Conservation (phyloP, 2,888 invertebrate genomes). For the Neoascia interrupta region DNA sequence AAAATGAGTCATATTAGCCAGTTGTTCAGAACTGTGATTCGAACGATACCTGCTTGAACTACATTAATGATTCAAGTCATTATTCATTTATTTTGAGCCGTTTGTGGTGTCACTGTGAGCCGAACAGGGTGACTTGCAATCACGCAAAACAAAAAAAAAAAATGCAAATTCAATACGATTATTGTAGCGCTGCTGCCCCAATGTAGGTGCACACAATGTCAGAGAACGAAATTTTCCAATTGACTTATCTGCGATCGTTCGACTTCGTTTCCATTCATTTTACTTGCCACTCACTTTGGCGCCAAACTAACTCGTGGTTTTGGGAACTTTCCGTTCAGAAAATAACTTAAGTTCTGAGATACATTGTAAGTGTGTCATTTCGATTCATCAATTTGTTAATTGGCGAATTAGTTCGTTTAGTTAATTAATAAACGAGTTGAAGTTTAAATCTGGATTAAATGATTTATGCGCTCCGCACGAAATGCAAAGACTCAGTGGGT, state of each 20-base stretch:
- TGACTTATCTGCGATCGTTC: constrained; percentile 38
- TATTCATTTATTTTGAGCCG: no score
- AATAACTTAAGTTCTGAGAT: background rate
- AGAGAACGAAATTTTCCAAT: constrained; percentile 14
- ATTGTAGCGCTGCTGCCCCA: constrained; percentile 1
- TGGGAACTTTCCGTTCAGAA: background rate
- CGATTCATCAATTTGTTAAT: constrained; percentile 20
- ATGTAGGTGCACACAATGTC: background rate
- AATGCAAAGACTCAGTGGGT: background rate
- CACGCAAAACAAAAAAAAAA: no score
- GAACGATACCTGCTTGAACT: no score
- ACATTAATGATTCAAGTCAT: no score
- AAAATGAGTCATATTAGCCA: no score
- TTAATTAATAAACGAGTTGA: constrained; percentile 16
- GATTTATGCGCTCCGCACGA: constrained; percentile 3
- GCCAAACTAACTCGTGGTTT: background rate
- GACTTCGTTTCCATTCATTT: background rate
- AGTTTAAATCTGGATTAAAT: background rate
- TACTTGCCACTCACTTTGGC: constrained; percentile 14
- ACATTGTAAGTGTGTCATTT: constrained; percentile 11
- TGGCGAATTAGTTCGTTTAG: constrained; percentile 19
- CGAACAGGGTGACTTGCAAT: no score
- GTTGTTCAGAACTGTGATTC: no score
- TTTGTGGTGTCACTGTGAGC: no score
- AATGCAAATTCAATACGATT: constrained; percentile 29